Evolutionary conservation across 2,888 invertebrate species (phyloP), one percentile per base, ranked within the genome.

Genomic region (Drosophila cognata): DNA sequence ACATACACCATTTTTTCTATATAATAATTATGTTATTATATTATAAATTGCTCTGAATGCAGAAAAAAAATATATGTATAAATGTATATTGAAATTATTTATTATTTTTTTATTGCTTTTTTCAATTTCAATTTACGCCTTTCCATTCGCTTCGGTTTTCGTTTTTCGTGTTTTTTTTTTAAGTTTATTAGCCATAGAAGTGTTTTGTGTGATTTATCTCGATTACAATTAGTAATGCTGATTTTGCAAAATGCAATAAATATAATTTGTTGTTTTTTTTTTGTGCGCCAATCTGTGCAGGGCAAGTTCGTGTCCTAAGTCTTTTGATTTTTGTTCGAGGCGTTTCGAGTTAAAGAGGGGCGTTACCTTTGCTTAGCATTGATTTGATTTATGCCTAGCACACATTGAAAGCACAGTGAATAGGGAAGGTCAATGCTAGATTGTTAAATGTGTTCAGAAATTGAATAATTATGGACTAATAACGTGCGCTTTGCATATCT

Each of bases 221-320:
- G 70, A 60, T 64, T 70, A 70, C 79, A 84, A 88, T 90, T 90
- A 81, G 90, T 70, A 80, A 78, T 81, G 87, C 87, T 79, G 75
- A 86, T 86, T 74, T 59, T 36, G 62, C 64, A 53, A 67, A 85
- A 74, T 72, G 64, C 72, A 69, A 74, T 86, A 87, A 84, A 77
- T 79, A 71, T 75, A 69, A n/a, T n/a, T n/a, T n/a, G n/a, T 41
- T 88, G 89, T 59, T 36, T n/a, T n/a, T 21, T 10, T n/a, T 31
- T 36, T 16, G 35, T 6, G 3, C 3, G 28, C 11, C 29, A 29
- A 18, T 41, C 48, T 61, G 48, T 61, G 64, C 71, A 87, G 83
- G 77, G 74, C 79, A 74, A 81, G 91, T 90, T 91, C 74, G 91
- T 89, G 82, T 83, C 89, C 85, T 89, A 85, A 92, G 89, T 91